Conservation (phyloP, 2,113 vertebrate species). For the Tupaia tana region DNA sequence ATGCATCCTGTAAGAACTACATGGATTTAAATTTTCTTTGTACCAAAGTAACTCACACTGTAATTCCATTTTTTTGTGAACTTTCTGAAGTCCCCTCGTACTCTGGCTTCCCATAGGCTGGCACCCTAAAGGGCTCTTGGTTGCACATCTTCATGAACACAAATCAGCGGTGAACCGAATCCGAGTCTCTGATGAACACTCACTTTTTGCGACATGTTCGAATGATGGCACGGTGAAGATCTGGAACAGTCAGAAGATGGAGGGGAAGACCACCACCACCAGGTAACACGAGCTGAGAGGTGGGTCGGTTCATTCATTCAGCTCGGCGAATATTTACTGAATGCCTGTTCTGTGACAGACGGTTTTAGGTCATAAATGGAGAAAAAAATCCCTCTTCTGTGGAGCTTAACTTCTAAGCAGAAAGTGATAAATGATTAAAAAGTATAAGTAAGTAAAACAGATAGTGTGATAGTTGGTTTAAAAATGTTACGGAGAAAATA, state of each 20-base stretch:
- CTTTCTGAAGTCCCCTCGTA: no score
- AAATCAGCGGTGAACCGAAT: constrained; percentile 97
- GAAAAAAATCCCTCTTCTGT: not conserved
- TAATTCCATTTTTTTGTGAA: no score
- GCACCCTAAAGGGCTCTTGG: constrained; percentile 96
- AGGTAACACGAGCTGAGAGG: constrained; percentile 86
- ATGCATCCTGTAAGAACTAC: no score
- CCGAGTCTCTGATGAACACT: constrained; percentile 96
- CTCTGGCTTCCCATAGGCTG: constrained; percentile 88
- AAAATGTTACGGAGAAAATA: not conserved
- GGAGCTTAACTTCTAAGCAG: not conserved
- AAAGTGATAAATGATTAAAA: not conserved
- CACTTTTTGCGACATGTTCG: constrained; percentile 97
- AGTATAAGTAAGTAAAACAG: not conserved
- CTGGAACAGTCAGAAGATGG: constrained; percentile 99
- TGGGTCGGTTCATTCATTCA: not conserved
- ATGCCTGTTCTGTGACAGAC: not conserved
- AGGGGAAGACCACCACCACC: constrained; percentile 98
- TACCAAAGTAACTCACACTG: no score
- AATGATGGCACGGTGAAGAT: constrained; percentile 98
- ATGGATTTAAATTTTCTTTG: no score
- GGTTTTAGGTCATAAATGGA: not conserved
- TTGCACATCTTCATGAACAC: constrained; percentile 98
- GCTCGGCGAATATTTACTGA: not conserved
- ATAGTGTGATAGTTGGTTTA: not conserved